Conservation (phyloP, 2,797 vertebrate genomes). For the Echiichthys vipera region DNA sequence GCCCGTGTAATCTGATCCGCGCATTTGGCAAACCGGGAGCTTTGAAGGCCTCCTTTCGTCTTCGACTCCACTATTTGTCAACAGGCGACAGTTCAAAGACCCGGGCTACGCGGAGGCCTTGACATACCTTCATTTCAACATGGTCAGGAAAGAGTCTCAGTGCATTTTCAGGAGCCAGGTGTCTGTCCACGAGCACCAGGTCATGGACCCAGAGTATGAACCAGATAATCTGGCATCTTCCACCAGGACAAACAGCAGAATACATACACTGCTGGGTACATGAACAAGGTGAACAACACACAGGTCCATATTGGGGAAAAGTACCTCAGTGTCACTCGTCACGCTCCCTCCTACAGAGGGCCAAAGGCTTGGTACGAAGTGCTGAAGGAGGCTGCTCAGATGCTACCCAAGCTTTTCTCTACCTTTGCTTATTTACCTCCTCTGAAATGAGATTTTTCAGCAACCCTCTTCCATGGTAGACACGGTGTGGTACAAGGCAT, state of each 20-base stretch:
- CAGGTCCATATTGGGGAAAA: no score
- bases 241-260: constrained; percentile 11
- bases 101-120: constrained; percentile 16
- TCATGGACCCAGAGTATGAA: constrained; percentile 8
- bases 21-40: neutral
- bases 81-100: constrained; percentile 34
- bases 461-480: no score
- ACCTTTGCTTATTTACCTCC: no score
- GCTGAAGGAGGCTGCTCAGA: no score
- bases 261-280: neutral
- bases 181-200: neutral
- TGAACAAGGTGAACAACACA: no score
- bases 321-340: no score
- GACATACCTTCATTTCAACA: constrained; percentile 40
- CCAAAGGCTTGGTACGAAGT: no score
- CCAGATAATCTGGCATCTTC: constrained; percentile 9
- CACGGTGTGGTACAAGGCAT: no score
- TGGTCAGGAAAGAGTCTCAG: neutral
- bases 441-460: no score
- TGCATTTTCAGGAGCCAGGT: constrained; percentile 16
- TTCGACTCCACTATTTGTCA: constrained; percentile 25
- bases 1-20: neutral
- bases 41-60: neutral
- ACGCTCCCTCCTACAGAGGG: no score
- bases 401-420: no score